Evolutionary conservation across 2,888 invertebrate genomes (phyloP), one percentile per base, ranked within the genome.

Genomic region (Pimpla rufipes): DNA sequence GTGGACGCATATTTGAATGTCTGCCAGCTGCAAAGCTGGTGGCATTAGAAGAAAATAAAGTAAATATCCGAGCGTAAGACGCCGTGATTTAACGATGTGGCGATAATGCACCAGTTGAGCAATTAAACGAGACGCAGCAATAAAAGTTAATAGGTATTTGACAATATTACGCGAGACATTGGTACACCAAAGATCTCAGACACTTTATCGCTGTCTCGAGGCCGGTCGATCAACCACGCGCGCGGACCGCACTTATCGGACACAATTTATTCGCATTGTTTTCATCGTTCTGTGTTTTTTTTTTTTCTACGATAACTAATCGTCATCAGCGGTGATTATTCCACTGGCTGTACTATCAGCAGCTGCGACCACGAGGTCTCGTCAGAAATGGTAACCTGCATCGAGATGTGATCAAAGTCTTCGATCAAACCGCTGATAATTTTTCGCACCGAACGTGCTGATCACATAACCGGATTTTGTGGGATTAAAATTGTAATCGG

Each of bases 171-270:
- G 10, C 23, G 71, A 57, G 40, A 29, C 29, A 16, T 21, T 55
- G 40, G 40, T 55, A 71, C 42, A 40, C 40, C 3, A 62, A 18
- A 2, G 8, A 37, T 37, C n/a, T 18, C 35, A 5, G 23, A 18
- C 7, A 23, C 71, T n/a, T n/a, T 40, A 70, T 70, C 70, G 21
- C n/a, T 37, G 70, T 70, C 23, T 55, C 52, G 40, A 55, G 42
- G 55, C 40, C 70, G 55, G 55, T 55, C 55, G 55, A 55, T 52
- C 52, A 52, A 70, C 52, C 52, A 55, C 52, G 35, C 40, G 18
- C 52, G 37, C 52, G 18, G 35, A 50, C 16, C 47, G 29, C 52
- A 50, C 37, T 70, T 70, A 55, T 70, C 55, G 4, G 21, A 55
- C 52, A 55, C 55, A 21, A 42, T 55, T 52, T 55, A 57, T 42